Evolutionary conservation across 2,888 invertebrate species (phyloP), one percentile per base, ranked within the genome.

Genomic region (Trachelus iudaicus): DNA sequence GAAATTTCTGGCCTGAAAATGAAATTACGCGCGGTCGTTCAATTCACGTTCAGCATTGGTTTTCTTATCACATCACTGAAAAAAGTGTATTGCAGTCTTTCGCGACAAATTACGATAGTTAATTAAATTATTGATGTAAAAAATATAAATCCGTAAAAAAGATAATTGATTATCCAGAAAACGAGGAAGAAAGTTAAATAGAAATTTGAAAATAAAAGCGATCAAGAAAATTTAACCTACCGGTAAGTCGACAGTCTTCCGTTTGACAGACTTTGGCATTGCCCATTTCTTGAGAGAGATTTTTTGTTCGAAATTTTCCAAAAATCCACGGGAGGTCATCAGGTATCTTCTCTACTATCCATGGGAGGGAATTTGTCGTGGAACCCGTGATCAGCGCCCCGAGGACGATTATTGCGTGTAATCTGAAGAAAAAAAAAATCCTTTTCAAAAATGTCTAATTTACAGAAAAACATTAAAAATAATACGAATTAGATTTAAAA

Each of bases 1-100:
- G 80, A 40, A 90, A 82, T 12, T 84, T 82, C 34, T 80, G 84
- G 40, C 89, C 88, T 84, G 82, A 4, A 33, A 34, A 71, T 71
- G 31, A 56, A 56, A 56, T 23, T 9, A 56, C 23, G 23, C 40
- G 6, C 9, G 6, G 23, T 40, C 1, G 6, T 40, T 40, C 40
- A 23, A 4, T 40, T 40, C 40, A 9, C 23, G 23, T 6, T 40
- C 23, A 1, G 23, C 40, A 9, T 56, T 40, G 12, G 1, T 35
- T 56, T 23, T 23, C 1, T 56, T 56, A 23, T 40, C 2, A 23
- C 9, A 56, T 56, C 2, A 56, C 9, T 6, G 23, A 56, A 4
- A 56, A 56, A 56, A 56, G 40, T 56, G 23, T 56, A 56, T 23
- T 56, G 6, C 40, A 15, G 40, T 23, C 40, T 56, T 56, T 56